Evolutionary conservation across 1,140 invertebrate genomes (phyloP).

Genomic region (Brevipalpus yothersi): DNA sequence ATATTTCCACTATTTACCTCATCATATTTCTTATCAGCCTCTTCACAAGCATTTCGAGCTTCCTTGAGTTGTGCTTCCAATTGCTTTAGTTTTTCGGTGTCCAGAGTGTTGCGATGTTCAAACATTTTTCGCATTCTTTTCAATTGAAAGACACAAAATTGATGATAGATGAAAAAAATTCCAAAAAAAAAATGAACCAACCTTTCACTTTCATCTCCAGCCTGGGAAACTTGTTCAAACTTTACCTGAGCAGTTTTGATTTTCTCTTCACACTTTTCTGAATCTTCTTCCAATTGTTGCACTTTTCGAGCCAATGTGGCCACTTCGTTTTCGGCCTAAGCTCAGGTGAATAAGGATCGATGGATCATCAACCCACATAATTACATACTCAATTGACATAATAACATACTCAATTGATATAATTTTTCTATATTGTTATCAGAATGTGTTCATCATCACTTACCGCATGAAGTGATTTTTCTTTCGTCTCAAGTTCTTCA

Average conservation of each 20-base stretch:
- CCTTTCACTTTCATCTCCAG: constrained; percentile 98
- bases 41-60: constrained; percentile 94
- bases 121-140: constrained; percentile 82
- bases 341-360: no score
- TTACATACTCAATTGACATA: background rate
- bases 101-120: constrained; percentile 95
- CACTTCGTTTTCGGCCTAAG: constrained; percentile 25
- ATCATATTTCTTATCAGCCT: constrained; percentile 99
- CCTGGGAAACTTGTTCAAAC: constrained; percentile 90
- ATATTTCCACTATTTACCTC: constrained; percentile 39
- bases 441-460: background rate
- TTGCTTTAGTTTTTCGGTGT: constrained; percentile 98
- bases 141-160: background rate
- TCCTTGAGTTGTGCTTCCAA: constrained; percentile 98
- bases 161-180: background rate
- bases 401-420: no score
- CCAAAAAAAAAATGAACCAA: constrained; percentile 26
- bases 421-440: background rate
- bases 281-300: constrained; percentile 80
- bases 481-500: constrained; percentile 85
- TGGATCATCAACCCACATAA: background rate
- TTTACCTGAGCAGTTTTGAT: constrained; percentile 56
- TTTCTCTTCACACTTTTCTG: constrained; percentile 37
- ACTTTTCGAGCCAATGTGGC: constrained; percentile 67
- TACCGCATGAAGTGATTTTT: constrained; percentile 31